Conservation (phyloP, 2,113 vertebrate genomes). For the Pelodiscus sinensis region DNA sequence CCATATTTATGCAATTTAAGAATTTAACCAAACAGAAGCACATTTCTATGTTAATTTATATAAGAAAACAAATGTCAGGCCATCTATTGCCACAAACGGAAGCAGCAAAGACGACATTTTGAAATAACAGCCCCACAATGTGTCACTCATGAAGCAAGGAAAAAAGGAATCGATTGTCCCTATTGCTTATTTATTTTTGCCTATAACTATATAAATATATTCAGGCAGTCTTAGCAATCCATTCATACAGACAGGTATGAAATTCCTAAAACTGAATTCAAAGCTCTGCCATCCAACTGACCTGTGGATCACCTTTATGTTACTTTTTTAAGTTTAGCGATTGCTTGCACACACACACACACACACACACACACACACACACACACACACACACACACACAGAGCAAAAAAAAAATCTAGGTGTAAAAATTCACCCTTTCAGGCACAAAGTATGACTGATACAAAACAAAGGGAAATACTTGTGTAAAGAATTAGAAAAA, state of each 20-base stretch:
- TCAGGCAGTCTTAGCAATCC: not conserved
- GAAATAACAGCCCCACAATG: not conserved
- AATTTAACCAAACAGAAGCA: constrained; percentile 13
- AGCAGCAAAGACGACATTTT: not conserved
- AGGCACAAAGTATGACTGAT: not conserved
- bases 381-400: too few relatives aligned
- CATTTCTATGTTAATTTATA: not conserved
- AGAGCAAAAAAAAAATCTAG: not conserved
- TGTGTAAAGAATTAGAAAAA: not conserved
- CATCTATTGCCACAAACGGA: not conserved
- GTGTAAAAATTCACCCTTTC: not conserved
- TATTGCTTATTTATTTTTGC: not conserved
- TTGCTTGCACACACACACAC: not conserved
- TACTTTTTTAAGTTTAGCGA: not conserved
- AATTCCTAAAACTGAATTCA: not conserved
- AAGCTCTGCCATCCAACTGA: not conserved
- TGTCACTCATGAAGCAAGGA: accelerated
- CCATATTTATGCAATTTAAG: not conserved
- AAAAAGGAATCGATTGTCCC: accelerated
- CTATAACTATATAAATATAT: not conserved
- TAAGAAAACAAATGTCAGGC: not conserved
- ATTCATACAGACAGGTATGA: not conserved
- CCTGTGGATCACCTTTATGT: not conserved
- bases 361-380: too few relatives aligned
- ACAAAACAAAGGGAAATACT: not conserved